Conservation (phyloP, 2,888 invertebrate species). For the Drosophila borborema region DNA sequence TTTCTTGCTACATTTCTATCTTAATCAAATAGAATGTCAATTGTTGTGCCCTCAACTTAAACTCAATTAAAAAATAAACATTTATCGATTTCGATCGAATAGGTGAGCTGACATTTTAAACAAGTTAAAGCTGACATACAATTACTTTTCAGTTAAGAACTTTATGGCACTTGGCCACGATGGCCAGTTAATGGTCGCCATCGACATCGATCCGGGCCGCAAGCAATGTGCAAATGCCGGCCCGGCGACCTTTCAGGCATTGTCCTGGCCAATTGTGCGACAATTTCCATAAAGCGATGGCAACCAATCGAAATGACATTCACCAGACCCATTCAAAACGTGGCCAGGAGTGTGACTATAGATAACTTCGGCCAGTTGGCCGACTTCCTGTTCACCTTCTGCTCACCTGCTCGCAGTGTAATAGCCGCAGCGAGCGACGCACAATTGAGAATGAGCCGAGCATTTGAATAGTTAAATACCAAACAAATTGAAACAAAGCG, state of each 20-base stretch:
- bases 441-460: conserved; percentile 37
- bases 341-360: conserved; percentile 47
- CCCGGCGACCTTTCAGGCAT: conserved; percentile 26
- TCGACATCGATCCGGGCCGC: conserved; percentile 48
- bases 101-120: background rate
- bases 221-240: conserved; percentile 44
- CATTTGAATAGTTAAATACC: conserved; percentile 51
- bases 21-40: background rate
- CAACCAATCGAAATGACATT: conserved; percentile 23
- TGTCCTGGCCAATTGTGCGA: conserved; percentile 40
- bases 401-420: background rate
- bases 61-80: conserved; percentile 3
- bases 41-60: background rate
- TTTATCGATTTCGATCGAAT: background rate
- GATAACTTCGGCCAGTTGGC: conserved; percentile 35
- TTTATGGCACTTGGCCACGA: conserved; percentile 11
- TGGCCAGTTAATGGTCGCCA: conserved; percentile 42
- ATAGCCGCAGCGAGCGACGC: conserved; percentile 13
- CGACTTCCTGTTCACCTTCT: background rate
- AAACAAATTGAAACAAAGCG: conserved; percentile 36
- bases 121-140: background rate
- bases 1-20: background rate
- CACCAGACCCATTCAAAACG: conserved; percentile 17
- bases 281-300: conserved; percentile 36
- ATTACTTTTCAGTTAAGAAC: background rate